Evolutionary conservation across 2,888 invertebrate species (phyloP).

Genomic region (Pterostichus niger): DNA sequence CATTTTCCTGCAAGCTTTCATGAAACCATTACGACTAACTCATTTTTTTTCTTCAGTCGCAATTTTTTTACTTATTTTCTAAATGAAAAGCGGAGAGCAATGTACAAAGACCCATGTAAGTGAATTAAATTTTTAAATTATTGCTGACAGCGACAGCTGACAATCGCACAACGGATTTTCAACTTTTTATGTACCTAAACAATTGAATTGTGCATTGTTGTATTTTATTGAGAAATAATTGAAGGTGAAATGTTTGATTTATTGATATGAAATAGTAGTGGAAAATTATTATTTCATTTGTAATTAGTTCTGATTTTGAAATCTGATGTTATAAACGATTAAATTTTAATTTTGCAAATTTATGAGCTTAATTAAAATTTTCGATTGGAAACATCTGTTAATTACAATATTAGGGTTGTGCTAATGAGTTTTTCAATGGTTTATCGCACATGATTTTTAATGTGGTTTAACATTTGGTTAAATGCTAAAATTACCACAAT

Average conservation of each 20-base stretch:
- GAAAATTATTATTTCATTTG: too few relatives aligned
- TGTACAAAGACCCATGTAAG: slow-evolving; percentile 31
- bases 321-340: not conserved
- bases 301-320: not conserved
- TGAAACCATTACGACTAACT: slow-evolving; percentile 11
- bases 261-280: not conserved
- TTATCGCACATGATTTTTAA: not conserved
- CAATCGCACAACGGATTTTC: not conserved
- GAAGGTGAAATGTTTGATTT: slow-evolving; percentile 16
- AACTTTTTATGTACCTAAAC: slow-evolving; percentile 1
- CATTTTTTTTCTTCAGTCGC: slow-evolving; percentile 9
- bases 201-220: not conserved
- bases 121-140: slow-evolving; percentile 36
- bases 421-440: not conserved
- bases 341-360: slow-evolving; percentile 38
- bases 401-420: not conserved
- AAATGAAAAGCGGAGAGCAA: slow-evolving; percentile 1
- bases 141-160: slow-evolving; percentile 34
- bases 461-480: too few relatives aligned
- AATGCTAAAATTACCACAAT: too few relatives aligned
- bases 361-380: slow-evolving; percentile 40
- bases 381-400: slow-evolving; percentile 36
- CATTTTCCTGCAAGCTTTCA: slow-evolving; percentile 39
- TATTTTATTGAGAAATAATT: slow-evolving; percentile 29
- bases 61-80: slow-evolving; percentile 20